A percentile compares a stretch with the other conserved stretches of the same genome.
These are phyloP conservation scores for Eupelmus urozonus DNA, from an alignment of 2,888 invertebrate species.

Conservation along the genomic window DNA sequence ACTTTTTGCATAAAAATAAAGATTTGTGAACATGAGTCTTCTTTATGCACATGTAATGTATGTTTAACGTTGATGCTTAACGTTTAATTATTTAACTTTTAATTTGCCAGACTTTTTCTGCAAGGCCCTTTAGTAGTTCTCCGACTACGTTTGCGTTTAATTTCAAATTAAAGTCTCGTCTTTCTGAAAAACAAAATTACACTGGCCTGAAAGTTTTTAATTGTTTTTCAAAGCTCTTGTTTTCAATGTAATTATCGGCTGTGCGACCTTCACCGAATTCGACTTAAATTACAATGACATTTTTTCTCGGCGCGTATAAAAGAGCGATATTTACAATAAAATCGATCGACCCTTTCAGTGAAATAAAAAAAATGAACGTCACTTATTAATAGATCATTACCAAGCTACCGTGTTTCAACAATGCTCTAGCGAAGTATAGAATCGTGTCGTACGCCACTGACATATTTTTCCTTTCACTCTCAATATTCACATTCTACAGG, in stretches of 20 bases:
- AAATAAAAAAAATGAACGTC: slow-evolving; percentile 39
- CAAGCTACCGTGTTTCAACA: slow-evolving; percentile 37
- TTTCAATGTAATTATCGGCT: slow-evolving; percentile 24
- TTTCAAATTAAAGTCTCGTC: no score
- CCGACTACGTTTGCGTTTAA: no score
- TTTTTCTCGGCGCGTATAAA: slow-evolving; percentile 8
- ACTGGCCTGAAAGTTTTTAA: slow-evolving; percentile 30
- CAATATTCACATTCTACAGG: not conserved
- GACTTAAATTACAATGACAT: slow-evolving; percentile 32
- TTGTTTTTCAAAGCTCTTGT: slow-evolving; percentile 19
- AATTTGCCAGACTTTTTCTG: no score
- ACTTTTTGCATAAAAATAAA: no score
- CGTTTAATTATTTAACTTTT: no score
- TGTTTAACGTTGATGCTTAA: no score
- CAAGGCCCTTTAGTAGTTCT: no score
- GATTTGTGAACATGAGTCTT: no score
- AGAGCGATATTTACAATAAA: slow-evolving; percentile 20
- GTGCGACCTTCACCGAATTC: slow-evolving; percentile 47
- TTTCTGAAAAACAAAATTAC: no score
- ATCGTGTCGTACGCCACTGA: slow-evolving; percentile 37
- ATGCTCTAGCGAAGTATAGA: slow-evolving; percentile 27
- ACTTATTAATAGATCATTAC: slow-evolving; percentile 57
- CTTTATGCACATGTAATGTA: no score
- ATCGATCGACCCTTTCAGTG: slow-evolving; percentile 44
- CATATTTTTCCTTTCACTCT: slow-evolving; percentile 42